Evolutionary conservation across 2,113 vertebrate genomes (phyloP).

Genomic region (Calonectris borealis): DNA sequence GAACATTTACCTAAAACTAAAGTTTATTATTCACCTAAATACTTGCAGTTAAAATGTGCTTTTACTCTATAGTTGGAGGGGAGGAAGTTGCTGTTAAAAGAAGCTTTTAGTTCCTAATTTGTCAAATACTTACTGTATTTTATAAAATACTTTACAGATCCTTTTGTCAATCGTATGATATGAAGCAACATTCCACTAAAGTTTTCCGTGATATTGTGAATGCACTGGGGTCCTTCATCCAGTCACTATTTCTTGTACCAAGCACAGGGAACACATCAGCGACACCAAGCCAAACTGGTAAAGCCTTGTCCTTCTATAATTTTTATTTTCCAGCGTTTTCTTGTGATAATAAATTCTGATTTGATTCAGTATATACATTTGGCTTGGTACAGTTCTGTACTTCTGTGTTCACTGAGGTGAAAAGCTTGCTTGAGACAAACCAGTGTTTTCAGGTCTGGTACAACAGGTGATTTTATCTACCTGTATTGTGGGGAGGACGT

Average conservation of each 20-base stretch:
- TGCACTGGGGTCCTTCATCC: conserved; percentile 96
- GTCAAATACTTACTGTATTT: neutral
- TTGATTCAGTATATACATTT: neutral
- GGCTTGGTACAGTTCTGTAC: neutral
- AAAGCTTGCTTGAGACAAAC: neutral
- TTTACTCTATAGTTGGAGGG: neutral
- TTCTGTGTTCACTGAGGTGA: neutral
- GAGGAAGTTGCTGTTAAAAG: neutral
- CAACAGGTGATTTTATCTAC: neutral
- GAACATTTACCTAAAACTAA: neutral
- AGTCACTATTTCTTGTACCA: conserved; percentile 94
- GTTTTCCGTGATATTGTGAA: conserved; percentile 99
- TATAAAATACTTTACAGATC: conserved; percentile 79
- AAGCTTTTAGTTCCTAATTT: neutral
- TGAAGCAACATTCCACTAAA: conserved; percentile 99
- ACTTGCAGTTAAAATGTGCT: neutral
- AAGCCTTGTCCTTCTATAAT: neutral
- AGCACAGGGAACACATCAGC: conserved; percentile 80
- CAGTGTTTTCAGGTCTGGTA: neutral
- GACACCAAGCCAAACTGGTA: conserved; percentile 83
- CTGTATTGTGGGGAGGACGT: neutral
- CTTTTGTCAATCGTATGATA: conserved; percentile 98
- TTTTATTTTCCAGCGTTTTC: neutral
- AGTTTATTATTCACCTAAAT: neutral
- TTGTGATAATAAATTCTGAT: neutral